These are phyloP conservation scores for Eilema sororculum DNA, from an alignment of 2,888 invertebrate genomes.

Conservation along the genomic window DNA sequence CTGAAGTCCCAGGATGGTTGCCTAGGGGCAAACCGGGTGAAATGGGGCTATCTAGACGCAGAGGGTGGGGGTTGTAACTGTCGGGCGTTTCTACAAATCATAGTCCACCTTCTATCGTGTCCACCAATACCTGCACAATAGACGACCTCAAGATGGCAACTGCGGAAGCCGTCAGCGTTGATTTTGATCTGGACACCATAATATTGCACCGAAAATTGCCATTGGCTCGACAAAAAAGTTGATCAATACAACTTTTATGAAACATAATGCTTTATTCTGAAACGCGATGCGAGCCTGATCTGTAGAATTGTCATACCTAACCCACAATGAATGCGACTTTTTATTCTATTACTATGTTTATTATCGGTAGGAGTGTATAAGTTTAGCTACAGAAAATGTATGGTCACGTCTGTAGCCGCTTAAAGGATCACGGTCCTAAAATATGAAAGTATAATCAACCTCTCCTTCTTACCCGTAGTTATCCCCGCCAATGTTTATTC, in stretches of 20 bases:
- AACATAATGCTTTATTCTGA: neutral
- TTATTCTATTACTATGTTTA: neutral
- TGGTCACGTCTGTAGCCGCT: neutral
- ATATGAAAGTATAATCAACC: slow-evolving; percentile 5
- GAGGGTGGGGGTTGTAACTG: too few species aligned
- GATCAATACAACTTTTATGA: neutral
- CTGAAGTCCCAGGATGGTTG: too few species aligned
- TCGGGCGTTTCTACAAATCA: too few species aligned
- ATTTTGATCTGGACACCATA: too few species aligned
- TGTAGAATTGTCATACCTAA: neutral
- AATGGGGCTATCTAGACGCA: too few species aligned
- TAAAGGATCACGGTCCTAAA: slow-evolving; percentile 3
- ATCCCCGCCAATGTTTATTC: neutral
- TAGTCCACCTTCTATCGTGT: too few species aligned
- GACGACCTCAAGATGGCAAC: too few species aligned
- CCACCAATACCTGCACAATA: too few species aligned
- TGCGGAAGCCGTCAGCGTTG: too few species aligned
- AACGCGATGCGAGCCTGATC: neutral
- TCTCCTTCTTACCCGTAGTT: neutral
- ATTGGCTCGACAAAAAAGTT: too few species aligned
- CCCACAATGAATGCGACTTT: neutral
- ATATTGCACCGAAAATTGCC: too few species aligned
- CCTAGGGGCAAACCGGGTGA: too few species aligned
- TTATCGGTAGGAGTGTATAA: neutral
- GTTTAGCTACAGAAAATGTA: neutral